A percentile compares a stretch with the other conserved stretches of the same genome.
These are phyloP conservation scores for Protophormia terraenovae DNA, from an alignment of 2,888 invertebrate genomes.

Conservation along the genomic window DNA sequence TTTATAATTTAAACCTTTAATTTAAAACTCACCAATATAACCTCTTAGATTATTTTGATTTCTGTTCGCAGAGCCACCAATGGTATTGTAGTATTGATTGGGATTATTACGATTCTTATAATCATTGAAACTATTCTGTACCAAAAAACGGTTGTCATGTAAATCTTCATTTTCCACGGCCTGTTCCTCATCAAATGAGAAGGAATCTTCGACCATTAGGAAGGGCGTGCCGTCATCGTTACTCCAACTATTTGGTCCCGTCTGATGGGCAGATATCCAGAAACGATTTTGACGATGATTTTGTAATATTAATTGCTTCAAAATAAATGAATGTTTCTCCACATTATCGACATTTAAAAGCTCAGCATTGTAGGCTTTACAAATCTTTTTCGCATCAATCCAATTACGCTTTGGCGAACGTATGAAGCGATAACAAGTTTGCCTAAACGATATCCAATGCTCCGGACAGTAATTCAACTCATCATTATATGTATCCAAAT, in stretches of 20 bases:
- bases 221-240: conserved; percentile 93
- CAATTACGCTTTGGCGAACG: conserved; percentile 91
- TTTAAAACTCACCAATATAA: conserved; percentile 72
- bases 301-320: conserved; percentile 89
- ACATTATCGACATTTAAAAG: conserved; percentile 89
- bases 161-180: conserved; percentile 80
- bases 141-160: conserved; percentile 79
- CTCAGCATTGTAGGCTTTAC: conserved; percentile 91
- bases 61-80: conserved; percentile 72
- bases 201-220: conserved; percentile 90
- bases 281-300: conserved; percentile 94
- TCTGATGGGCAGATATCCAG: conserved; percentile 91
- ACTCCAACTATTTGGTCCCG: conserved; percentile 88
- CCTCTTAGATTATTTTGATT: conserved; percentile 76
- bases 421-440: conserved; percentile 94
- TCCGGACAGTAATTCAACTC: conserved; percentile 87
- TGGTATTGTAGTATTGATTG: conserved; percentile 75
- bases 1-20: neutral
- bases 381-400: conserved; percentile 91
- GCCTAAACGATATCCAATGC: conserved; percentile 91
- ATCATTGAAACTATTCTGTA: conserved; percentile 72
- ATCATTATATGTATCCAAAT: conserved; percentile 76
- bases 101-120: conserved; percentile 72
- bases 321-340: conserved; percentile 94
- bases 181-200: conserved; percentile 85